Base-by-base conservation (phyloP, 1,140 invertebrate species). In the Drosophila aff. region DNA sequence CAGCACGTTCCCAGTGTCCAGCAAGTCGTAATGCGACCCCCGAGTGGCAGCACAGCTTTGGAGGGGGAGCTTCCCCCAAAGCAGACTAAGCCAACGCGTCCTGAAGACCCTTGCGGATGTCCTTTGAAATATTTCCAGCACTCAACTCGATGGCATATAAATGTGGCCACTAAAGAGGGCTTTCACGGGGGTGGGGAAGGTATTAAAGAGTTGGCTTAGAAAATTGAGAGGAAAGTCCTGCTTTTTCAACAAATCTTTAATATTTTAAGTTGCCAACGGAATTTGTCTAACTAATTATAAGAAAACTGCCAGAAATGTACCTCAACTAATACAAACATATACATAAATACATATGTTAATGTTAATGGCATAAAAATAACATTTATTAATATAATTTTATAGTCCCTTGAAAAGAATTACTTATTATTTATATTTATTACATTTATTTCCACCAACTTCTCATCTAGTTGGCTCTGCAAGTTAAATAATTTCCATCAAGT, bases 11-110 rank as follows among this genome's bases (percentile, higher is more conserved):
- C 47, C 31, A 62, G 63, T 65, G 47, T 59, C 49, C 49, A 23
- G 52, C 60, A 52, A 43, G 67, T 53, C 43, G 64, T 81, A 80
- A 80, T 80, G 60, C 55, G 76, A 80, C 81, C 81, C 58, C 60
- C 64, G 76, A 84, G 71, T 84, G 81, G 76, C 81, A 57, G 53
- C 18, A 0, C 7, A 63, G 23, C 43, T 47, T 21, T 16, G 74
- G n/a, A 43, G 40, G 74, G 46, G 46, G 11, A 21, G 11, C 33
- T 36, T 36, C 33, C 33, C 33, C 33, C 33, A 36, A 13, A 10
- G n/a, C 63, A 23, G 33, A 62, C 31, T 53, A 28, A 31, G 49
- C 9, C 28, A 52, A 31, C 28, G 28, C 49, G 62, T 23, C 26
- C 38, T 43, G 4, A 13, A 18, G 28, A 36, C 60, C 31, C 44